Percentiles rank a stretch among this genome's conserved stretches.
Conservation (phyloP, 2,888 invertebrate species). For the Ornithoptera priamus region DNA sequence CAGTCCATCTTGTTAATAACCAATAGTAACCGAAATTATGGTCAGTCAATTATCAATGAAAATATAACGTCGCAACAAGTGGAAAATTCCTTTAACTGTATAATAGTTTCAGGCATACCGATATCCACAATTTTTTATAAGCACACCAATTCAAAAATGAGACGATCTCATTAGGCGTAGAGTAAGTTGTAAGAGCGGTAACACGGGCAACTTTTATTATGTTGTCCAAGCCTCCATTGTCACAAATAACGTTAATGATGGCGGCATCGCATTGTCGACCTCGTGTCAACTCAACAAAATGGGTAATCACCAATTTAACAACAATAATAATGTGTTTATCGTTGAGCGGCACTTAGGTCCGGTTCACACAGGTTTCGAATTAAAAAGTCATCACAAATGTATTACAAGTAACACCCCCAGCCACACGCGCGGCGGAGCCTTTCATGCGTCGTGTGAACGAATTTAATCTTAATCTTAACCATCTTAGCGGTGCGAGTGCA, state of each 20-base stretch:
- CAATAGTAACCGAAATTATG: no score
- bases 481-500: slow-evolving; percentile 14
- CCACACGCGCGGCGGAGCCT: slow-evolving; percentile 47
- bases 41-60: no score
- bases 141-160: neutral
- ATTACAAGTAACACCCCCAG: slow-evolving; percentile 65
- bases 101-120: no score
- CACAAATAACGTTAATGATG: slow-evolving; percentile 23
- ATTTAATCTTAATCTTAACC: slow-evolving; percentile 22
- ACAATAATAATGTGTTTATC: slow-evolving; percentile 65
- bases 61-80: no score
- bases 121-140: no score
- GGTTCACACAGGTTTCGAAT: slow-evolving; percentile 72
- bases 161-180: slow-evolving; percentile 18
- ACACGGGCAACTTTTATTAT: slow-evolving; percentile 29
- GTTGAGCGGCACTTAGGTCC: slow-evolving; percentile 57
- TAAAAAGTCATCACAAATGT: slow-evolving; percentile 76
- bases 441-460: slow-evolving; percentile 21
- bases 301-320: slow-evolving; percentile 40
- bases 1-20: no score
- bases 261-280: slow-evolving; percentile 34
- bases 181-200: slow-evolving; percentile 27
- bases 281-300: slow-evolving; percentile 43
- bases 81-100: no score
- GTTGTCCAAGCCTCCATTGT: slow-evolving; percentile 25